A percentile compares a stretch with the other conserved stretches of the same genome.
phyloP scores from a whole-genome alignment of 2,888 invertebrate genomes.

The Colletes collaris region DNA sequence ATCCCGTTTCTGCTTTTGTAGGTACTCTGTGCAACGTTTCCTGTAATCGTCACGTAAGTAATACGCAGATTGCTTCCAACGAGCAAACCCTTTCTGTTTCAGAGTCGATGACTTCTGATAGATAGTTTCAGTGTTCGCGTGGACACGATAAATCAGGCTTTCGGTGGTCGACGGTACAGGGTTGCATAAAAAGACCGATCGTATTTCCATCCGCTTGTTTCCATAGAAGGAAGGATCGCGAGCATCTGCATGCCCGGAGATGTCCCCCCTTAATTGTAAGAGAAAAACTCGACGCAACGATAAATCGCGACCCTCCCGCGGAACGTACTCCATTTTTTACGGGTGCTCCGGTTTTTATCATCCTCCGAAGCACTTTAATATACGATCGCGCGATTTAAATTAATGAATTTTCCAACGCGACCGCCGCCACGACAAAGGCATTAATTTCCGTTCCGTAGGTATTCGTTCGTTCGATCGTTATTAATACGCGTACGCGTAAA shows the following conservation, averaged over 20 bases:
- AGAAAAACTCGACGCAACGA: slow-evolving; percentile 19
- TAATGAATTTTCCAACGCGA: slow-evolving; percentile 35
- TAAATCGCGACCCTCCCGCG: slow-evolving; percentile 23
- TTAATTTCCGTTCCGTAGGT: slow-evolving; percentile 1
- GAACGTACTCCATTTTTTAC: slow-evolving; percentile 5
- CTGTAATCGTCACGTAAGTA: too few species aligned
- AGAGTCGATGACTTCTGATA: too few species aligned
- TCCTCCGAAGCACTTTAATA: slow-evolving; percentile 16
- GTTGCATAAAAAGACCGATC: neutral
- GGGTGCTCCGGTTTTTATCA: neutral
- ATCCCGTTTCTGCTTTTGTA: neutral
- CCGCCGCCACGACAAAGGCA: slow-evolving; percentile 14
- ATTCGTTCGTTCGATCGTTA: slow-evolving; percentile 14
- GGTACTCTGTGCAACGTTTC: neutral
- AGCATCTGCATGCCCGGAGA: neutral
- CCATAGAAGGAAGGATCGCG: neutral
- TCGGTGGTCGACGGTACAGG: too few species aligned
- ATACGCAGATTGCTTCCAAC: too few species aligned
- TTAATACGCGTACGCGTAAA: slow-evolving; percentile 23
- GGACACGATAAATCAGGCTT: too few species aligned
- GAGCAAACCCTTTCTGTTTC: too few species aligned
- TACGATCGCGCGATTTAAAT: slow-evolving; percentile 39
- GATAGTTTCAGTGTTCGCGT: too few species aligned
- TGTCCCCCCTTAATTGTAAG: slow-evolving; percentile 6
- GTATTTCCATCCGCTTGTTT: neutral